phyloP scores from a whole-genome alignment of 2,797 vertebrate species.

The Siniperca scherzeri region DNA sequence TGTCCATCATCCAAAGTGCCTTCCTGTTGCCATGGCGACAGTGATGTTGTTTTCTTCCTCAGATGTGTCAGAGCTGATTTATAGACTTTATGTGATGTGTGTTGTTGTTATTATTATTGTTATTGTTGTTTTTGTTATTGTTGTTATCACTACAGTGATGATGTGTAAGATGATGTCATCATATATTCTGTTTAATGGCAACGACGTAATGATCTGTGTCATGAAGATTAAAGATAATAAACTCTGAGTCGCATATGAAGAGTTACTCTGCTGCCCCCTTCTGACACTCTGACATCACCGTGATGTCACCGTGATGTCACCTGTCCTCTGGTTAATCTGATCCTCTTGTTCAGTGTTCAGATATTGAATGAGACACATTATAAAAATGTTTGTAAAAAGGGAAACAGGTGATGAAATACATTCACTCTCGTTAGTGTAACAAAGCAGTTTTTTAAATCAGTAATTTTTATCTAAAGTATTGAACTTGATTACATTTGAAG shows the following conservation, averaged over 20 bases:
- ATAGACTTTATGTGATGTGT: neutral
- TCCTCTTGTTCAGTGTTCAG: too few species aligned
- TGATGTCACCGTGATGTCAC: too few species aligned
- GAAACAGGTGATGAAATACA: too few species aligned
- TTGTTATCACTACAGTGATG: neutral
- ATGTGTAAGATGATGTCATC: neutral
- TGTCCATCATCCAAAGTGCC: slow-evolving; percentile 45
- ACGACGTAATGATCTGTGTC: slow-evolving; percentile 1
- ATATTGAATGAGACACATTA: too few species aligned
- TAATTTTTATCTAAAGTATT: too few species aligned
- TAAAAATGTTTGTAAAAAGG: too few species aligned
- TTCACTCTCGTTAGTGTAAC: too few species aligned
- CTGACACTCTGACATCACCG: neutral
- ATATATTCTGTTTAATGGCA: neutral
- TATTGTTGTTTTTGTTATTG: neutral
- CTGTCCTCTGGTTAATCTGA: too few species aligned
- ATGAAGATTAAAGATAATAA: slow-evolving; percentile 27
- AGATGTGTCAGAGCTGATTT: neutral
- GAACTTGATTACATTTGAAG: too few species aligned
- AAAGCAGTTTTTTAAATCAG: too few species aligned
- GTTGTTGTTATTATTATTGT: neutral
- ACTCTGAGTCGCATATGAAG: neutral
- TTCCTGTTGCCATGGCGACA: slow-evolving; percentile 33
- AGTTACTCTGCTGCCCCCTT: neutral
- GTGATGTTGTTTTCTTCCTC: slow-evolving; percentile 5